Evolutionary conservation across 1,140 invertebrate species (phyloP), one percentile per base, ranked within the genome.

Genomic region (Archivesica marissinica): DNA sequence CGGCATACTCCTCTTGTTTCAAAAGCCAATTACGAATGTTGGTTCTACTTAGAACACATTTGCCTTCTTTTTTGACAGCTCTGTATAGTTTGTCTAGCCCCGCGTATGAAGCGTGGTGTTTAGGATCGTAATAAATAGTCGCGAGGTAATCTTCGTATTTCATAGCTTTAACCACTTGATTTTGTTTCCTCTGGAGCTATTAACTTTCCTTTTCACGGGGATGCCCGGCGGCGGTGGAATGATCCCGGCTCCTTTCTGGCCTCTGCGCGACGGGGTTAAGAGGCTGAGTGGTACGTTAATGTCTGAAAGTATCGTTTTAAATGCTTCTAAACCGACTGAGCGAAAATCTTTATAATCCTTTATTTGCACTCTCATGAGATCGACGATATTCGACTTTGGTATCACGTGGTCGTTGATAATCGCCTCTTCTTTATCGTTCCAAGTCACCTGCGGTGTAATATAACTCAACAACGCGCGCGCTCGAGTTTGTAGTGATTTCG

Each of bases 1-100:
- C 76, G 23, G 56, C 76, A 39, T 61, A 77, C 41, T 79, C 76
- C 30, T 79, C 76, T 25, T 66, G 76, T 64, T 79, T 79, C 41
- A 79, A 79, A 30, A 79, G 50, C 76, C 76, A 79, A 17, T 79
- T 38, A 0, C 54, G 54, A 28, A 79, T 61, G 11, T 79, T 44
- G 28, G 23, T 64, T 50, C 76, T 79, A 25, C 76, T 44, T 1
- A 79, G 17, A 7, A 79, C 59, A 30, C 64, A 79, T 66, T 79
- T 64, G 15, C 59, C 76, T 0, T 77, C 75, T 30, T 79, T 79
- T 47, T 59, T 64, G n/a, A 66, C 59, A 6, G 56, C 39, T 50
- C 59, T 41, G 35, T 61, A 79, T n/a, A 79, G n/a, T 30, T 79
- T 79, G 0, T 79, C 59, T 1, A 44, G 0, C 1, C 76, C 76